Evolutionary conservation across 2,113 vertebrate species (phyloP).

Genomic region (Gadus macrocephalus): DNA sequence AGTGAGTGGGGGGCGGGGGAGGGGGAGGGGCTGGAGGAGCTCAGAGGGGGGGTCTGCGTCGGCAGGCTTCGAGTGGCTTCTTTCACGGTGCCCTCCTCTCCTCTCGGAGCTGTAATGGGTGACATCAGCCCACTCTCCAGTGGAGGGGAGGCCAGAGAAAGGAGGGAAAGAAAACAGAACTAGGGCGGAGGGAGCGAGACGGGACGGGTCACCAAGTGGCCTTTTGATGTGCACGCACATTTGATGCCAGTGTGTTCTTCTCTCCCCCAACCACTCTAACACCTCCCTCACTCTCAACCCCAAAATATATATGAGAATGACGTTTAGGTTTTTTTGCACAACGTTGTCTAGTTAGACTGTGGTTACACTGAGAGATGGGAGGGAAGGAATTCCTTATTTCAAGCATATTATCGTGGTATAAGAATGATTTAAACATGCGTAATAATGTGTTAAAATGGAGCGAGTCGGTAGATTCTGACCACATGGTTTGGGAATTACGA

Average conservation of each 20-base stretch:
- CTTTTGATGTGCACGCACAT: conserved; percentile 61
- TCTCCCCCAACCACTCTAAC: conserved; percentile 47
- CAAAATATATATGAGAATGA: background rate
- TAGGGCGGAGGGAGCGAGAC: conserved; percentile 28
- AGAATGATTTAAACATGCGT: no score
- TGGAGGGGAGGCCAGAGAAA: conserved; percentile 37
- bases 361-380: background rate
- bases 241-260: conserved; percentile 63
- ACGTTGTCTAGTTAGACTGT: background rate
- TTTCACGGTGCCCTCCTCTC: conserved; percentile 60
- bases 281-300: conserved; percentile 2
- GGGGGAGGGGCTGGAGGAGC: conserved; percentile 28
- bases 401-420: no score
- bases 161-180: conserved; percentile 34
- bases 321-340: conserved; percentile 1
- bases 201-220: conserved; percentile 31
- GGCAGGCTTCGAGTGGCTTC: conserved; percentile 38
- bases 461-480: no score
- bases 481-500: no score
- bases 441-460: no score
- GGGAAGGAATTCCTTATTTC: no score
- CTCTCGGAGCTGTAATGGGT: conserved; percentile 47
- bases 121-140: conserved; percentile 64
- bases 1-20: conserved; percentile 50
- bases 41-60: background rate